Evolutionary conservation across 1,140 invertebrate genomes (phyloP).

Genomic region (Drosophila nigromelanica): DNA sequence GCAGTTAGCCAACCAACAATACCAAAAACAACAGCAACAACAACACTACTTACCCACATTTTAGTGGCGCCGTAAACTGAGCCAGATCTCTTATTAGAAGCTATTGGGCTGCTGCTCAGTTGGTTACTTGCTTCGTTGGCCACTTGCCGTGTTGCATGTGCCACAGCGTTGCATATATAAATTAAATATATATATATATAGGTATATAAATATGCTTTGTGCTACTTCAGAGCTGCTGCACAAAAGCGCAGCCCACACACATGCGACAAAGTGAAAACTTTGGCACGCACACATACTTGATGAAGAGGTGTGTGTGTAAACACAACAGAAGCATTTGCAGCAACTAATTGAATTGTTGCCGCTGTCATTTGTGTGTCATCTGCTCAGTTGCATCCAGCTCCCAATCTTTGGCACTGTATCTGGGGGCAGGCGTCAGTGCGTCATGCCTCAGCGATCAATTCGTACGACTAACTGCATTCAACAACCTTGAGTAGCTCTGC

Average conservation of each 20-base stretch:
- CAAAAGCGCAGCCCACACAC: conserved; percentile 48
- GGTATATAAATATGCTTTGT: conserved; percentile 38
- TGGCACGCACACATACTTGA: conserved; percentile 6
- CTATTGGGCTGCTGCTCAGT: conserved; percentile 31
- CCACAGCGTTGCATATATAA: conserved; percentile 46
- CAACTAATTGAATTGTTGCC: conserved; percentile 42
- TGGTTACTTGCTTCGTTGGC: conserved; percentile 48
- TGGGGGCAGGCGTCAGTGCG: conserved; percentile 17
- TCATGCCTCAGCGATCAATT: conserved; percentile 64
- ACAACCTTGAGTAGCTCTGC: conserved; percentile 67
- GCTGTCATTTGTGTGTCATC: conserved; percentile 48
- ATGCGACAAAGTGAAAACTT: conserved; percentile 79
- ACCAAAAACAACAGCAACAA: conserved; percentile 43
- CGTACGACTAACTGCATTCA: conserved; percentile 75
- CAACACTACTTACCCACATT: conserved; percentile 74
- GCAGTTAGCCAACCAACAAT: conserved; percentile 62
- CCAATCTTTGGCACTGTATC: conserved; percentile 10
- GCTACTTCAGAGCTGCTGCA: conserved; percentile 63
- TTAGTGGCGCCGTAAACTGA: conserved; percentile 67
- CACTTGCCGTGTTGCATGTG: conserved; percentile 74
- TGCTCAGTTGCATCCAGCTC: conserved; percentile 7
- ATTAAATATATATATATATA: conserved; percentile 26
- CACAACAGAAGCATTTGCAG: background rate
- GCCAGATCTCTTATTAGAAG: conserved; percentile 51
- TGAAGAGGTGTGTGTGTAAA: conserved; percentile 13